Evolutionary conservation across 2,113 vertebrate genomes (phyloP), one percentile per base, ranked within the genome.

Genomic region (Syngnathus typhle): DNA sequence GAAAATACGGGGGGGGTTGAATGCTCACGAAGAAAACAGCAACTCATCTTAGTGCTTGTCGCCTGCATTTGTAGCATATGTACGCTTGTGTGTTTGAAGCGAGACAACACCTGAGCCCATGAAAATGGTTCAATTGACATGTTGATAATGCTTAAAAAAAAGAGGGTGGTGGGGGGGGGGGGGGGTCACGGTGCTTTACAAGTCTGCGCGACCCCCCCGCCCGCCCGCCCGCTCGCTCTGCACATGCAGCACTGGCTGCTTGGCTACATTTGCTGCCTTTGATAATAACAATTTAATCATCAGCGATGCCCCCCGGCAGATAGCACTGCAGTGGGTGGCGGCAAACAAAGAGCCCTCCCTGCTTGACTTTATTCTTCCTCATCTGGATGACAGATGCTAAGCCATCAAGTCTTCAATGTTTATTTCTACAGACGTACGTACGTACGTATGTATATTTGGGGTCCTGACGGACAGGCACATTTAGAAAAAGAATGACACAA

Each of bases 241-340:
- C 2, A 63, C 56, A 52, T 27, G 21, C 11, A 23, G 19, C 5
- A 10, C 21, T 27, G 67, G n/a, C 60, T 60, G 62, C 71, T 73
- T 74, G 46, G 65, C 59, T 59, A 60, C 72, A 43, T 67, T 78
- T 71, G 55, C 41, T 44, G 51, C 63, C 65, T 80, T 74, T 79
- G 80, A 83, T 78, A 79, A 74, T 67, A 75, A 54, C 67, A 63
- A 54, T 75, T 76, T 77, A 83, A 80, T 73, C 27, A 27, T n/a
- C 37, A 60, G 60, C 68, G 64, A 2, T 68, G 64, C 65, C 64
- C 65, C 71, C 69, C 68, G 62, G 66, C 51, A 37, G 37, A 52
- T 46, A 32, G 63, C 64, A 68, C 67, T 64, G 63, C 15, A 47
- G 55, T 36, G 23, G 54, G 54, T 32, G 12, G 4, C 13, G 27